A percentile compares a stretch with the other conserved stretches of the same genome.
Evolutionary conservation across 2,797 vertebrate genomes (phyloP).

Genomic region (Peromyscus attwateri): DNA sequence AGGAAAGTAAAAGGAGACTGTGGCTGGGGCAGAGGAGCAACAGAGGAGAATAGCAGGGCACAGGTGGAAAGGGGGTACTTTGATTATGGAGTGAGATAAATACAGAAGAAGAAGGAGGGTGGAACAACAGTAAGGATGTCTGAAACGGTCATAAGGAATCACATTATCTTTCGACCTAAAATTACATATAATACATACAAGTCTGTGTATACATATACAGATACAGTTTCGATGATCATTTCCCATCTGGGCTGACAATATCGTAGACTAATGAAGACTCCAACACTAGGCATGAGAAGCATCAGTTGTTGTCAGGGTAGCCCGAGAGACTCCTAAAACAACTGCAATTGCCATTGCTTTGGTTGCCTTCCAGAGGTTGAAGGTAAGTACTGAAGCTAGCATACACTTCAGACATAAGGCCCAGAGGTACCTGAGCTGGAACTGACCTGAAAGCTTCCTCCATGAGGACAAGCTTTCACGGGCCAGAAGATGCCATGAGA

Average conservation of each 20-base stretch:
- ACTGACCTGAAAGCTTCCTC: background rate
- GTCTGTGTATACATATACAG: background rate
- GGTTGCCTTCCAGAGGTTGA: background rate
- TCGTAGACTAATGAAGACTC: background rate
- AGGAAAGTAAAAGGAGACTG: background rate
- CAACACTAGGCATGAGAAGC: background rate
- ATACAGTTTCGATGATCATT: background rate
- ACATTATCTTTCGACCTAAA: background rate
- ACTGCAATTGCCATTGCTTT: background rate
- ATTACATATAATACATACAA: background rate
- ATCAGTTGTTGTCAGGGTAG: background rate
- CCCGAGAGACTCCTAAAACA: background rate
- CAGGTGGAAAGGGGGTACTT: background rate
- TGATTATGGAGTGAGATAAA: background rate
- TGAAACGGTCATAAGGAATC: background rate
- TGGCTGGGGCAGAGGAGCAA: background rate
- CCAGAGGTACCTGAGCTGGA: background rate
- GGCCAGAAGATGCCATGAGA: background rate
- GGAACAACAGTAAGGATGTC: background rate
- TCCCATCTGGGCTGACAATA: background rate
- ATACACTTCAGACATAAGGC: background rate
- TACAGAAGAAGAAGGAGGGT: background rate
- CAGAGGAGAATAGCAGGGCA: background rate
- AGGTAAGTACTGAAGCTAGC: background rate
- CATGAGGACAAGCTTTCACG: background rate